Evolutionary conservation across 2,888 invertebrate species (phyloP).

Genomic region (Cotesia congregata): DNA sequence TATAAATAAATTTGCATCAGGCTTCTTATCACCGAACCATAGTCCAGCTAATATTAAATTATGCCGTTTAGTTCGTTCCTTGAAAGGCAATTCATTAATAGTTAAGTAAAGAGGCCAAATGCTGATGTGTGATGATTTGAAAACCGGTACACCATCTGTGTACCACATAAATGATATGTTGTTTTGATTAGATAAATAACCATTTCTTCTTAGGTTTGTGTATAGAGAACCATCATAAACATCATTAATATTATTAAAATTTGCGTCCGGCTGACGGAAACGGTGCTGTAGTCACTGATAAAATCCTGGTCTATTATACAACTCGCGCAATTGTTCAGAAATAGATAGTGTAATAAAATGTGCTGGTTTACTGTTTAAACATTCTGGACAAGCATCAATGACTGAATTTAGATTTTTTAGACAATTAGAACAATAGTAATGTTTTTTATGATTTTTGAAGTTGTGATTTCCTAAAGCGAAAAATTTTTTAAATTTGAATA

Average conservation of each 20-base stretch:
- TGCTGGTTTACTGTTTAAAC: slow-evolving; percentile 13
- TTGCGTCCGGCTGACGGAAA: slow-evolving; percentile 5
- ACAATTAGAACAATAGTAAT: slow-evolving; percentile 25
- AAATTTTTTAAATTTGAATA: slow-evolving; percentile 36
- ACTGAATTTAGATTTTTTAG: neutral
- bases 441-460: neutral
- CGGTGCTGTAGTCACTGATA: slow-evolving; percentile 12
- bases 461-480: slow-evolving; percentile 9
- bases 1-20: slow-evolving; percentile 31
- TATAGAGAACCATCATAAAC: slow-evolving; percentile 38
- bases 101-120: slow-evolving; percentile 31
- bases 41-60: slow-evolving; percentile 31
- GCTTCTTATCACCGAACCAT: slow-evolving; percentile 35
- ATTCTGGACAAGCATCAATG: slow-evolving; percentile 23
- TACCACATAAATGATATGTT: slow-evolving; percentile 35
- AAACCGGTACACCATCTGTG: slow-evolving; percentile 34
- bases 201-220: neutral
- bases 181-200: slow-evolving; percentile 24
- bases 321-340: slow-evolving; percentile 16
- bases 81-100: slow-evolving; percentile 35
- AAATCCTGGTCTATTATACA: slow-evolving; percentile 24
- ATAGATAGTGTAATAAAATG: slow-evolving; percentile 35
- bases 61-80: slow-evolving; percentile 13
- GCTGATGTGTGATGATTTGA: slow-evolving; percentile 17
- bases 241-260: slow-evolving; percentile 15